These are phyloP conservation scores for Trisateles emortualis DNA, from an alignment of 2,888 invertebrate species.

Conservation along the genomic window DNA sequence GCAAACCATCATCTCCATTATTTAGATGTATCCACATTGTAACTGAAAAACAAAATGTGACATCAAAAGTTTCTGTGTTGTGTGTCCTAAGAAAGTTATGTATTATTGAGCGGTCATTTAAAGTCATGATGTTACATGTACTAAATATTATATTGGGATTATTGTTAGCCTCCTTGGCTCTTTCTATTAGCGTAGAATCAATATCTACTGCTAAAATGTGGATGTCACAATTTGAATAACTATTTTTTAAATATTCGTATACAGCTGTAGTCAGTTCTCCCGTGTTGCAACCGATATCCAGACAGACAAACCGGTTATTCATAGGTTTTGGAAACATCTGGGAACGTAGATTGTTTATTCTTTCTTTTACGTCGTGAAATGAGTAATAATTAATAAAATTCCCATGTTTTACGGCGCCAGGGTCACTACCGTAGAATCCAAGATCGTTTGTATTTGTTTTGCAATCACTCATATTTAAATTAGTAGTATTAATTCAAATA, in stretches of 20 bases:
- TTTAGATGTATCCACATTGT: slow-evolving; percentile 97
- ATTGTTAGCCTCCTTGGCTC: slow-evolving; percentile 87
- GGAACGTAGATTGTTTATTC: slow-evolving; percentile 87
- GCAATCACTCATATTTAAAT: slow-evolving; percentile 40
- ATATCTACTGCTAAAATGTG: slow-evolving; percentile 91
- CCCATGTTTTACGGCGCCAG: slow-evolving; percentile 92
- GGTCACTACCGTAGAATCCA: slow-evolving; percentile 86
- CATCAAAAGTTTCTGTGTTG: slow-evolving; percentile 86
- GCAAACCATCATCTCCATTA: slow-evolving; percentile 91
- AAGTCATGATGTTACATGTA: slow-evolving; percentile 88
- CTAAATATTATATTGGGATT: slow-evolving; percentile 82
- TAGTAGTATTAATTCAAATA: too few species aligned
- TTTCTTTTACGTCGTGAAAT: slow-evolving; percentile 91
- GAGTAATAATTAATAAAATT: slow-evolving; percentile 96
- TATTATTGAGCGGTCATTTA: slow-evolving; percentile 67
- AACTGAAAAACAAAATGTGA: slow-evolving; percentile 93
- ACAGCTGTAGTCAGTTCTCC: slow-evolving; percentile 91
- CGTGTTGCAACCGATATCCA: slow-evolving; percentile 93
- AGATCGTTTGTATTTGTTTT: slow-evolving; percentile 56
- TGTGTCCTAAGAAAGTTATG: slow-evolving; percentile 75
- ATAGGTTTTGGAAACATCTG: slow-evolving; percentile 66
- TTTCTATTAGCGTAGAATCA: slow-evolving; percentile 89
- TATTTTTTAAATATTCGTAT: slow-evolving; percentile 79
- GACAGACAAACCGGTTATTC: slow-evolving; percentile 74
- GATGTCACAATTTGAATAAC: slow-evolving; percentile 66